Conservation (phyloP, 2,888 invertebrate species). For the Chymomyza caudatula region DNA sequence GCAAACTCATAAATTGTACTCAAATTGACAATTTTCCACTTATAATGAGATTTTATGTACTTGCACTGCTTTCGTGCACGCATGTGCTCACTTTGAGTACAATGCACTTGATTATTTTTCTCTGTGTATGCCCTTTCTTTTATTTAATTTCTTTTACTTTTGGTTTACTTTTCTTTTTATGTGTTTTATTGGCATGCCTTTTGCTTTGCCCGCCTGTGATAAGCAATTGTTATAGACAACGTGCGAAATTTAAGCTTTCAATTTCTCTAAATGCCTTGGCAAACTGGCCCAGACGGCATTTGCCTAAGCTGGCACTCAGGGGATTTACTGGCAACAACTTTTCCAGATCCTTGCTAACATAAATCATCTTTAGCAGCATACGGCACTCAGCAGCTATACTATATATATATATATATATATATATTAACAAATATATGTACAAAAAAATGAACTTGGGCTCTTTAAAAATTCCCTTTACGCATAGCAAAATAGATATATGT, state of each 20-base stretch:
- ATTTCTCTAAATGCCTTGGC: conserved; percentile 25
- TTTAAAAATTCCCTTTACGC: conserved; percentile 58
- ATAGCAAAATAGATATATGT: conserved; percentile 29
- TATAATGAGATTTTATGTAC: too few relatives aligned
- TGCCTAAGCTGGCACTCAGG: conserved; percentile 14
- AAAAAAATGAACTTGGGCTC: conserved; percentile 33
- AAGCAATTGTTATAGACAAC: conserved; percentile 35
- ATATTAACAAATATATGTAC: conserved; percentile 13
- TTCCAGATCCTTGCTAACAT: conserved; percentile 25
- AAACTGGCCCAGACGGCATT: not conserved
- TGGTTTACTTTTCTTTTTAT: conserved; percentile 1
- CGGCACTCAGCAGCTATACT: not conserved
- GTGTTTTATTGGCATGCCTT: not conserved
- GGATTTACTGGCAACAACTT: conserved; percentile 44
- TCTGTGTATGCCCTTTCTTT: not conserved
- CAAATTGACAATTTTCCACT: too few relatives aligned
- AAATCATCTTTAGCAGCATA: conserved; percentile 48
- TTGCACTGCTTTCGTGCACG: too few relatives aligned
- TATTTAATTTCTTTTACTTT: not conserved
- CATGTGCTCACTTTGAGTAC: too few relatives aligned
- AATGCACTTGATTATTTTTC: too few relatives aligned
- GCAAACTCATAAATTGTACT: too few relatives aligned
- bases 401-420: not conserved
- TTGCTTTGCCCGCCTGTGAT: conserved; percentile 18
- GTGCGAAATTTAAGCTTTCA: conserved; percentile 29